Evolutionary conservation across 2,888 invertebrate genomes (phyloP).

Genomic region (Bellardia pandia): DNA sequence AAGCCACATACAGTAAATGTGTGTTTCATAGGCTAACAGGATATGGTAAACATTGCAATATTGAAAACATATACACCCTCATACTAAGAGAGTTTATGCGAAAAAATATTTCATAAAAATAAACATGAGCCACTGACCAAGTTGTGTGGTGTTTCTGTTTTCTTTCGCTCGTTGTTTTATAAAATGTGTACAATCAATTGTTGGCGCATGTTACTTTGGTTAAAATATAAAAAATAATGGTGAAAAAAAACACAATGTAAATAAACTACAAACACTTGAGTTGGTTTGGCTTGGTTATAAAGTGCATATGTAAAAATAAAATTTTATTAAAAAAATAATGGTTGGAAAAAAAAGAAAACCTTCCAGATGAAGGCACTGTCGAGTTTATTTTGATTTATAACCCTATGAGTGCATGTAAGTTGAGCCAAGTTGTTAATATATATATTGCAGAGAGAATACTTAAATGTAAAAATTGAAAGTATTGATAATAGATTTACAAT

Average conservation of each 20-base stretch:
- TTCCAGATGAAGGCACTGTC: conserved; percentile 5
- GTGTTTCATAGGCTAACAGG: conserved; percentile 42
- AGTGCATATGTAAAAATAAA: conserved; percentile 43
- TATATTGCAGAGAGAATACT: neutral
- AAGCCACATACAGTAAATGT: neutral
- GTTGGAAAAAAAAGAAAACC: neutral
- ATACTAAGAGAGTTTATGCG: neutral
- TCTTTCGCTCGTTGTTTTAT: neutral
- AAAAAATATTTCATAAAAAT: neutral
- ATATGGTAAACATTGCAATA: conserved; percentile 56
- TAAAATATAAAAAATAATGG: neutral
- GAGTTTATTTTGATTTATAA: conserved; percentile 36
- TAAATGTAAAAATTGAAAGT: neutral
- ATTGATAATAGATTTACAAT: neutral
- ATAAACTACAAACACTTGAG: conserved; percentile 44
- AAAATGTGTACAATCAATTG: conserved; percentile 8
- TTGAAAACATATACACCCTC: conserved; percentile 10
- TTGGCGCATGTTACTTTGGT: neutral
- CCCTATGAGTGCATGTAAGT: neutral
- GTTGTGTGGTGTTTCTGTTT: conserved; percentile 27
- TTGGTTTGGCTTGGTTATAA: conserved; percentile 13
- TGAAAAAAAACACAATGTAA: conserved; percentile 29
- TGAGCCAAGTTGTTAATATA: neutral
- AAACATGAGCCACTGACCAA: conserved; percentile 59
- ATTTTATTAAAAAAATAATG: conserved; percentile 17